Base-by-base conservation (phyloP, 2,888 invertebrate species). In the Lissocephala sabroskyi region DNA sequence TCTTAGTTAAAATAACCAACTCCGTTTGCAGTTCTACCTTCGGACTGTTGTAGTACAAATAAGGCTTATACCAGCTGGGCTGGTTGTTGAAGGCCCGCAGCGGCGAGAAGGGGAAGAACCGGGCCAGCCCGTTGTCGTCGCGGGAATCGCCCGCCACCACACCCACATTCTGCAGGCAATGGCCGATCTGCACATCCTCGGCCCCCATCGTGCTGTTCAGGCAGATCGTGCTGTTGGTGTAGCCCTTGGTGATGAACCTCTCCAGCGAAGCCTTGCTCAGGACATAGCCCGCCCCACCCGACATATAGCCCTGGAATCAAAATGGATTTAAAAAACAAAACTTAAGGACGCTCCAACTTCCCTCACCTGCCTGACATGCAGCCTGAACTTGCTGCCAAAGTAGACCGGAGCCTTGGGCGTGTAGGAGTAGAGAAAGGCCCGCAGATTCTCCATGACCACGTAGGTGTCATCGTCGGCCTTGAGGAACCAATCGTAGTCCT, bases 391-490 rank as follows among this genome's bases (percentile, higher is more conserved):
- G 79, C 95, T 95, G 0, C 96, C 97, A 82, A 95, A 97, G 84
- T 95, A 97, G 1, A 96, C 86, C 0, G 96, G 91, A 1, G 90
- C 88, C 0, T 87, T 86, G 0, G 92, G 86, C 67, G 90, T 88
- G 79, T 93, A 88, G 0, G 90, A 87, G 2, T 90, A 87, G n/a
- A 98, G 83, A 91, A 97, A 91, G 71, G 92, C 93, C 7, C 98
- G 88, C 14, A 99, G 86, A 84, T 99, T 99, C 85, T 99, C 98
- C 35, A 98, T 88, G 13, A 99, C 88, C 5, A 97, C 94, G 83
- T 96, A 98, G 97, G 98, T 97, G 80, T 98, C 98, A 85, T 98
- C 98, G 78, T 98, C 98, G n/a, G 98, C 97, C 84, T 98, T 99
- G 78, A 98, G 86, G 84, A 99, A 98, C 97, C 97, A 98, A 83